These are phyloP conservation scores for Anomalospiza imberbis DNA, from an alignment of 2,797 vertebrate genomes.

Conservation along the genomic window DNA sequence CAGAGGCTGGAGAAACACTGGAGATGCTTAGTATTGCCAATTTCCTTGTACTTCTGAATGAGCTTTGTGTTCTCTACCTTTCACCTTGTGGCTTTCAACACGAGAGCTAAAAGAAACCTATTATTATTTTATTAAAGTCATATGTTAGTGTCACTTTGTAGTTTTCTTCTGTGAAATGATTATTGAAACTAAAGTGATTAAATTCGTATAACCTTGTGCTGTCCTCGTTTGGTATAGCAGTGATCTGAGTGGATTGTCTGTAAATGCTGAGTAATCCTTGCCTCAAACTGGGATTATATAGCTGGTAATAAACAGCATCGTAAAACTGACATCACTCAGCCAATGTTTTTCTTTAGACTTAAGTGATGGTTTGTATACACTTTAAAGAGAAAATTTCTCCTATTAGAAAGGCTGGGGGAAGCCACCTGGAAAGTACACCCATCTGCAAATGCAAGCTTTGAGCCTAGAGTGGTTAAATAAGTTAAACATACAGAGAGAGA, in stretches of 20 bases:
- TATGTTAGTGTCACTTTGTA: neutral
- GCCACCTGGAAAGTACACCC: slow-evolving; percentile 25
- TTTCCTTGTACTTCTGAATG: neutral
- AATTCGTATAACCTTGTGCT: slow-evolving; percentile 4
- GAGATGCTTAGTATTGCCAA: neutral
- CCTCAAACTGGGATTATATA: slow-evolving; percentile 31
- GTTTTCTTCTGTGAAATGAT: neutral
- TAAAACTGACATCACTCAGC: slow-evolving; percentile 53
- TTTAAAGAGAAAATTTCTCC: slow-evolving; percentile 50
- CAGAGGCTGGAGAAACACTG: neutral
- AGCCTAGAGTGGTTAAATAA: slow-evolving; percentile 11
- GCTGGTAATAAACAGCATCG: slow-evolving; percentile 56
- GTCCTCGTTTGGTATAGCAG: slow-evolving; percentile 27
- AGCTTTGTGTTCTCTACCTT: neutral
- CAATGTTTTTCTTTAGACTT: slow-evolving; percentile 55
- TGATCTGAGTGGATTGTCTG: slow-evolving; percentile 47
- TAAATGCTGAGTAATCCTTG: slow-evolving; percentile 55
- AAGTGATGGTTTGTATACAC: slow-evolving; percentile 42
- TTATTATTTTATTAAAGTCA: neutral
- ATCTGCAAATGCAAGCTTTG: slow-evolving; percentile 12
- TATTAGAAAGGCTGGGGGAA: slow-evolving; percentile 36
- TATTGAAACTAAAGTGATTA: slow-evolving; percentile 19
- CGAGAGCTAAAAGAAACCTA: neutral
- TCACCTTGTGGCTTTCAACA: neutral
- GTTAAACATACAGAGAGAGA: neutral